phyloP scores from a whole-genome alignment of 2,888 invertebrate genomes.

The Coecobrya sp. region DNA sequence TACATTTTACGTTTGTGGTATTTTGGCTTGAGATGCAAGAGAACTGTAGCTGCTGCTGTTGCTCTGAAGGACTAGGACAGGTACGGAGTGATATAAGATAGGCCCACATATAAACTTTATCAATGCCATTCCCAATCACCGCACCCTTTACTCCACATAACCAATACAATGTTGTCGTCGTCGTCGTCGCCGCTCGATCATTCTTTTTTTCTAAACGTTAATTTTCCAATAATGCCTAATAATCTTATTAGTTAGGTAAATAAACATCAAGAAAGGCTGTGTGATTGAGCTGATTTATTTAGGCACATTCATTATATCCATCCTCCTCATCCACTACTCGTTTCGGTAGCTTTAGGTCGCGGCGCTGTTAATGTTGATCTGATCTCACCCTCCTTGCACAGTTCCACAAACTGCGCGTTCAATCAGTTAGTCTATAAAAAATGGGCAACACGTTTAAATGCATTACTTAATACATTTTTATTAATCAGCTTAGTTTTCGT shows the following conservation, averaged over 20 bases:
- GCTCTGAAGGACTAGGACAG: slow-evolving; percentile 49
- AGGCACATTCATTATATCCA: slow-evolving; percentile 7
- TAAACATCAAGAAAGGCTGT: slow-evolving; percentile 17
- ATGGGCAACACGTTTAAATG: background rate
- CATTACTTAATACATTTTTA: slow-evolving; percentile 54
- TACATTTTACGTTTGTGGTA: slow-evolving; percentile 33
- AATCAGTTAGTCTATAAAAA: too few species aligned
- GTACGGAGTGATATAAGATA: slow-evolving; percentile 42
- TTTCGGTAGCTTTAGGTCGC: background rate
- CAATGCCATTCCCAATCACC: slow-evolving; percentile 65
- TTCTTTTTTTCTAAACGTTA: slow-evolving; percentile 28
- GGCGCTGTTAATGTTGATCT: background rate
- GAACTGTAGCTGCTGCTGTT: slow-evolving; percentile 6
- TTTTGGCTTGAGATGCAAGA: slow-evolving; percentile 12
- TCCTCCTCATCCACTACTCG: slow-evolving; percentile 1
- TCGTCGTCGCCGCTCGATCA: background rate
- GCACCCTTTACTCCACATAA: slow-evolving; percentile 45
- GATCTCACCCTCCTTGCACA: background rate
- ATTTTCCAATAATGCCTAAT: slow-evolving; percentile 53
- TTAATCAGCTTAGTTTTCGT: slow-evolving; percentile 57
- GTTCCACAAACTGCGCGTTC: too few species aligned
- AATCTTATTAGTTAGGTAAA: slow-evolving; percentile 26
- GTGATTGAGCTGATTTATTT: slow-evolving; percentile 46
- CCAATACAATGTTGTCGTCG: background rate
- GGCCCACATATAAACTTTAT: slow-evolving; percentile 58